Evolutionary conservation across 2,888 invertebrate species (phyloP).

Genomic region (Oscheius onirici): DNA sequence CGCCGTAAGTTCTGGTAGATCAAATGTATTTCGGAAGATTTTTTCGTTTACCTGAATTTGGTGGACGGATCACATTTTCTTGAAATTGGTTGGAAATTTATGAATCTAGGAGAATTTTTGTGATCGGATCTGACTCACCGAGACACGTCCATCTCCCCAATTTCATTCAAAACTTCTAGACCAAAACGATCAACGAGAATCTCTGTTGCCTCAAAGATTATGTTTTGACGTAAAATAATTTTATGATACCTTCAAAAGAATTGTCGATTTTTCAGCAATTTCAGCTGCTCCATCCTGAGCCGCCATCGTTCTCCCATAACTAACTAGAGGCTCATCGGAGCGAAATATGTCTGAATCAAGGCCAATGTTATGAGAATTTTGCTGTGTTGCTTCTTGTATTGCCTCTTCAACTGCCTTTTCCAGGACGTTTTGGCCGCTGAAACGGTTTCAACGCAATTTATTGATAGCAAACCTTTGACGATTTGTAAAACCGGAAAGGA

Average conservation of each 20-base stretch:
- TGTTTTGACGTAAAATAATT: too few relatives aligned
- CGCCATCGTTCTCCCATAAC: slow-evolving; percentile 64
- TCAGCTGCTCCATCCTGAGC: slow-evolving; percentile 63
- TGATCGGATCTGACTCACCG: background rate
- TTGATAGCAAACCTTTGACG: background rate
- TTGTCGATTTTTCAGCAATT: slow-evolving; percentile 54
- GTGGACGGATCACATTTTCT: slow-evolving; percentile 1
- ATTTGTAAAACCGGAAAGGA: background rate
- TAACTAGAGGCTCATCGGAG: slow-evolving; percentile 29
- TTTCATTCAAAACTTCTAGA: slow-evolving; percentile 5
- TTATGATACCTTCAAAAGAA: slow-evolving; percentile 44
- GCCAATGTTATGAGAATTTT: background rate
- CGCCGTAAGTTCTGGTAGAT: slow-evolving; percentile 57
- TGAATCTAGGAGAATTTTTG: background rate
- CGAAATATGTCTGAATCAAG: background rate
- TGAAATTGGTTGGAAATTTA: background rate
- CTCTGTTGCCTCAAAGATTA: slow-evolving; percentile 29
- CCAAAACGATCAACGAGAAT: slow-evolving; percentile 34
- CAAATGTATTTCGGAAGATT: too few relatives aligned
- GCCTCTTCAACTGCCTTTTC: slow-evolving; percentile 17
- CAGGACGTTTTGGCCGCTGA: background rate
- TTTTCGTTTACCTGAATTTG: slow-evolving; percentile 11
- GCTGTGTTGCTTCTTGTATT: background rate
- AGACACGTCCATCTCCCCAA: slow-evolving; percentile 5
- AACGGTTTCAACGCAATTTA: background rate